Percentiles rank a stretch among this genome's conserved stretches.
These are phyloP conservation scores for Tineola bisselliella DNA, from an alignment of 2,888 invertebrate species.

Conservation along the genomic window DNA sequence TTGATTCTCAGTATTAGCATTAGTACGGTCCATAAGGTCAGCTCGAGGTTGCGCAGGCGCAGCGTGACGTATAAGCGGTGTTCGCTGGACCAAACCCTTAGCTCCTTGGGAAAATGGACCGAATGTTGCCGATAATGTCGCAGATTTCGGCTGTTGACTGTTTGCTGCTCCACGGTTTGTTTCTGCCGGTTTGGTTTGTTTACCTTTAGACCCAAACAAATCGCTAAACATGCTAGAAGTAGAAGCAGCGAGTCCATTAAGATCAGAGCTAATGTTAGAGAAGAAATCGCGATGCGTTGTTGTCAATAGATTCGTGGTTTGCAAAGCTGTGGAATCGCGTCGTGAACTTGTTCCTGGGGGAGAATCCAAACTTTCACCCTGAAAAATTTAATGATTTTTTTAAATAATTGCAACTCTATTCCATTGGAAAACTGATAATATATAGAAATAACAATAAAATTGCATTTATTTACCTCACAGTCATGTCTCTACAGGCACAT, in stretches of 20 bases:
- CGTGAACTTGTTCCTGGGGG: conserved; percentile 27
- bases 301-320: conserved; percentile 73
- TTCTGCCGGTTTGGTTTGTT: conserved; percentile 27
- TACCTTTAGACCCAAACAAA: conserved; percentile 82
- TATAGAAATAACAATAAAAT: too few species aligned
- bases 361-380: conserved; percentile 56
- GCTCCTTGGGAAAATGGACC: conserved; percentile 82
- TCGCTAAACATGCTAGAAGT: conserved; percentile 95
- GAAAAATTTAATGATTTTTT: not conserved
- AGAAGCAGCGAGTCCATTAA: conserved; percentile 92
- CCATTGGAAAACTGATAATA: too few species aligned
- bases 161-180: conserved; percentile 14
- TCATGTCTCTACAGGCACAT: too few species aligned
- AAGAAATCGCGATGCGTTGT: conserved; percentile 84
- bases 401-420: conserved; percentile 1
- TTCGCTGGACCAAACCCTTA: conserved; percentile 88
- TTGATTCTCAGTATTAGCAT: conserved; percentile 90
- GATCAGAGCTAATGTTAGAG: conserved; percentile 89
- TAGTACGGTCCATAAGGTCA: conserved; percentile 74
- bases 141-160: conserved; percentile 21
- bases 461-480: too few species aligned
- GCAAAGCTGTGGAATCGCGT: conserved; percentile 71
- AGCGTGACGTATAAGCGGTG: conserved; percentile 87
- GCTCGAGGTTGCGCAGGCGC: conserved; percentile 74
- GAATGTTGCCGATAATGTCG: conserved; percentile 68